Conservation (phyloP, 2,113 vertebrate species). For the Sterrhoptilus dennistouni region DNA sequence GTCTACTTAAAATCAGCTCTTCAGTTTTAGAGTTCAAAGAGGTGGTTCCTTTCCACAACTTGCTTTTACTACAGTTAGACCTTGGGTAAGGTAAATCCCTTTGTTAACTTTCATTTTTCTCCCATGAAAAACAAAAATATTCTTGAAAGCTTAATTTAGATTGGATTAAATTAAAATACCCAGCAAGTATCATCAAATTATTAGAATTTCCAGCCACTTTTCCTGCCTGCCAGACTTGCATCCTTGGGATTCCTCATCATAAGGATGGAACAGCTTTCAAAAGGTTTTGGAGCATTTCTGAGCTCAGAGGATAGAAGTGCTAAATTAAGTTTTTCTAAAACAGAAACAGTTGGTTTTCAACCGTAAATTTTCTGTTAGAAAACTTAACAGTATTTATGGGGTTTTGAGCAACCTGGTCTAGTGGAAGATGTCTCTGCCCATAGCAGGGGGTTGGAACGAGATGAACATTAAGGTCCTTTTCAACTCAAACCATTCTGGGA, state of each 20-base stretch:
- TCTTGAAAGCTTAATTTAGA: background rate
- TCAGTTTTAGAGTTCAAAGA: background rate
- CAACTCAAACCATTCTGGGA: background rate
- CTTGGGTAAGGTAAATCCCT: background rate
- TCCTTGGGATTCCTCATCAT: background rate
- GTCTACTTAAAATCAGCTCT: background rate
- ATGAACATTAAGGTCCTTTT: background rate
- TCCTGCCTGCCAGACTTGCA: background rate
- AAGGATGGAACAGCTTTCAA: background rate
- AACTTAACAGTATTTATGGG: background rate
- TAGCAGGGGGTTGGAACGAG: background rate
- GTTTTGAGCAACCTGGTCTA: background rate
- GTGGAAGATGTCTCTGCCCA: background rate
- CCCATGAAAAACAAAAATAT: background rate
- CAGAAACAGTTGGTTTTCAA: background rate
- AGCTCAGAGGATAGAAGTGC: background rate
- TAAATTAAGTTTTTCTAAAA: background rate
- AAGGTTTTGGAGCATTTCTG: background rate
- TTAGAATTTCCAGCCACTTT: background rate
- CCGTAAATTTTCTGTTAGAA: background rate
- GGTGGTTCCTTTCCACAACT: background rate
- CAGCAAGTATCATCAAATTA: background rate
- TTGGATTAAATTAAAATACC: background rate
- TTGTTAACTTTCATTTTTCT: background rate
- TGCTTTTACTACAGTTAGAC: background rate